Evolutionary conservation across 2,797 vertebrate species (phyloP), one percentile per base, ranked within the genome.

Genomic region (Parambassis ranga): DNA sequence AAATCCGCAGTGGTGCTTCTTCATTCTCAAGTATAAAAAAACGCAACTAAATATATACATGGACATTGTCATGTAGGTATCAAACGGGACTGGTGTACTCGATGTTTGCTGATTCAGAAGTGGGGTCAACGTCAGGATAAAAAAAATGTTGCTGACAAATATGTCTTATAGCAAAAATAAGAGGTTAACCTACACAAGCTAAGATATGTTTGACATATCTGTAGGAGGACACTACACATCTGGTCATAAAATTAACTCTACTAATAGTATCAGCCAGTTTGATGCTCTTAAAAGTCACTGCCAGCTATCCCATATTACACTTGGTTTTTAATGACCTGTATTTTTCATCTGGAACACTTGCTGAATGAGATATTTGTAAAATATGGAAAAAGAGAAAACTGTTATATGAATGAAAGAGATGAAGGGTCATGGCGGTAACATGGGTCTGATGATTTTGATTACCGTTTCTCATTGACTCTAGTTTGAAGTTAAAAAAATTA

Each of bases 341-440:
- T 43, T 58, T n/a, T 36, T n/a, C 9, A 43, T 75, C 50, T 43
- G 2, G 61, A 75, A 85, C 71, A 75, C 53, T 80, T 82, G 59
- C 53, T 31, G 39, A 53, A 46, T 57, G 37, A 6, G 14, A 64
- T 24, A 60, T 69, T 46, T 61, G 18, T 27, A 30, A 60, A 60
- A 63, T 9, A 56, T 66, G 50, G 13, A 44, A 23, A 14, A 27
- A 22, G n/a, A 44, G 10, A 48, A 22, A 23, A 19, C 41, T 42
- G 14, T 35, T 20, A 33, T 15, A 59, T 59, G 66, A 79, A 63
- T 82, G 56, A 79, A 44, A 49, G 7, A 47, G 51, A 64, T 81
- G 70, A 58, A 30, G 15, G 56, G 30, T 5, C 10, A 67, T 55
- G 48, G 26, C 22, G 27, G 15, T 23, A 15, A 71, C 5, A 2